Evolutionary conservation across 1,140 invertebrate species (phyloP).

Genomic region (Bilobella aurantiaca): DNA sequence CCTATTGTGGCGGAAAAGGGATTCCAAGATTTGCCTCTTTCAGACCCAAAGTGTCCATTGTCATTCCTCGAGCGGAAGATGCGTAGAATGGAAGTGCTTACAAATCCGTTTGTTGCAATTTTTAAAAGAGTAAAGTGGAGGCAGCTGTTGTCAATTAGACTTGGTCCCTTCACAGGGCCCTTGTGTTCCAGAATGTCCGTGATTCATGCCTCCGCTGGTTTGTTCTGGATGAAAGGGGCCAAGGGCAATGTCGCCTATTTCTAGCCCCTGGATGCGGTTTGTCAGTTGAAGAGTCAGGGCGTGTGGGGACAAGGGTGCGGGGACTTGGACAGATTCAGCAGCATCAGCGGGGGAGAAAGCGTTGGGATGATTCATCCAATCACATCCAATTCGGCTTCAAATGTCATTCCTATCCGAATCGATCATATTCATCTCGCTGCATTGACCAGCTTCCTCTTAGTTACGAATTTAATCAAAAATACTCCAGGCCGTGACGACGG

Average conservation of each 20-base stretch:
- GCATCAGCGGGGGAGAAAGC: background rate
- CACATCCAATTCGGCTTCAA: background rate
- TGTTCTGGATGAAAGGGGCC: background rate
- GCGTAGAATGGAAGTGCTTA: background rate
- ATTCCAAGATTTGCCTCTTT: background rate
- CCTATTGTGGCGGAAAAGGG: background rate
- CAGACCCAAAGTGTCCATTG: background rate
- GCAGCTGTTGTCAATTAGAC: constrained; percentile 12
- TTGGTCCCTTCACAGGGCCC: background rate
- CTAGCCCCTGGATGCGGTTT: background rate
- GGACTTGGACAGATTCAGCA: background rate
- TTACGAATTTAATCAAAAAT: constrained; percentile 10
- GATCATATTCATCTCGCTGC: constrained; percentile 5
- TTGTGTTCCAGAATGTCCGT: background rate
- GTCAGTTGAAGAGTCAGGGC: background rate
- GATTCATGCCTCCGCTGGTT: background rate
- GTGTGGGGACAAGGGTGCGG: background rate
- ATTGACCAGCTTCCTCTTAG: background rate
- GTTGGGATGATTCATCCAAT: background rate
- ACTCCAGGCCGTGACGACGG: background rate
- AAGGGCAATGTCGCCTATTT: background rate
- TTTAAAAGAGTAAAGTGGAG: background rate
- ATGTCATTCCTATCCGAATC: background rate
- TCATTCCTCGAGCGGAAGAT: background rate
- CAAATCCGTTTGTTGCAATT: background rate